Percentiles rank a stretch among this genome's conserved stretches.
Evolutionary conservation across 2,113 vertebrate genomes (phyloP).

Genomic region (Syrmaticus mikado): DNA sequence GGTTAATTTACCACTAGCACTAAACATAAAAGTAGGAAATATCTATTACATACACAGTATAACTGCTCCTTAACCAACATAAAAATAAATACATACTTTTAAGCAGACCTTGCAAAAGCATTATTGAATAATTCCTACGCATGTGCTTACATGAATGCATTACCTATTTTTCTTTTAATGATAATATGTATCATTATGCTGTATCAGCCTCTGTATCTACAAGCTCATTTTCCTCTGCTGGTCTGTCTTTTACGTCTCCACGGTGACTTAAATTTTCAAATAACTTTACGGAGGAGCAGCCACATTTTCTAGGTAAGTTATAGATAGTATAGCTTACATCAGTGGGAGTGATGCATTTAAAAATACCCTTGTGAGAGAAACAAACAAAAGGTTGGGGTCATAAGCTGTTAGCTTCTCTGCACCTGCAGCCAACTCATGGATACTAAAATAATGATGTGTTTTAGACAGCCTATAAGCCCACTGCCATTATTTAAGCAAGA

Average conservation of each 20-base stretch:
- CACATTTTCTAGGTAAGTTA: background rate
- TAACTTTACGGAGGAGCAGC: background rate
- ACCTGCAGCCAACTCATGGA: background rate
- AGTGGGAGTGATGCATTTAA: background rate
- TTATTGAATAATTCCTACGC: background rate
- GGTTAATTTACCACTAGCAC: slow-evolving; percentile 1
- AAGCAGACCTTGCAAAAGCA: background rate
- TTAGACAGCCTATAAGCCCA: background rate
- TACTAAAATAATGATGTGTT: background rate
- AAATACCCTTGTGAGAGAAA: background rate
- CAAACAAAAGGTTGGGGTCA: background rate
- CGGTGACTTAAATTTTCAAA: background rate
- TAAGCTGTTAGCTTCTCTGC: background rate
- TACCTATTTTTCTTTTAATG: background rate
- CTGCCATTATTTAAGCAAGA: background rate
- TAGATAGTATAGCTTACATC: background rate
- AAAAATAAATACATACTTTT: background rate
- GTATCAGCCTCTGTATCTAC: background rate
- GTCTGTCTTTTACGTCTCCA: background rate
- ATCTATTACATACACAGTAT: background rate
- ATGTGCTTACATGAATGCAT: background rate
- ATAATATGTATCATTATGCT: background rate
- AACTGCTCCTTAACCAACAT: background rate
- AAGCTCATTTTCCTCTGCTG: background rate
- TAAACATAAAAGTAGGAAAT: background rate